Conservation (phyloP, 2,113 vertebrate species). For the Chionodraco myersi region DNA sequence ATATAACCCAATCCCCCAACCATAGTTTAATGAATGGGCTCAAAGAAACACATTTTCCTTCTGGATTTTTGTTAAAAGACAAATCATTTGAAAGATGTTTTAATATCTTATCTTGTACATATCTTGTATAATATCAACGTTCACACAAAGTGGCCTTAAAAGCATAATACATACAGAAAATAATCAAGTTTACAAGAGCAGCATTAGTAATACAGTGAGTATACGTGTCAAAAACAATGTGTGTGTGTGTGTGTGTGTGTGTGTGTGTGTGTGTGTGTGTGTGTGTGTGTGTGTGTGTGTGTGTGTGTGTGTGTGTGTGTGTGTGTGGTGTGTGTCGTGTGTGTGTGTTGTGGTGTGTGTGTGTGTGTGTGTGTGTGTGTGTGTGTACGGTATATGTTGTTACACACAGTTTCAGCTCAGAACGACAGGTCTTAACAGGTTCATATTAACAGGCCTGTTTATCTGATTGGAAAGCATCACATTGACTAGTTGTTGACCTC, state of each 20-base stretch:
- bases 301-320: background rate
- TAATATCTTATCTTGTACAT: background rate
- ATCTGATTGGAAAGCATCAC: background rate
- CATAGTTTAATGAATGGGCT: background rate
- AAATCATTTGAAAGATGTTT: background rate
- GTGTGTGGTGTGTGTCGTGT: no score
- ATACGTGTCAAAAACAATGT: background rate
- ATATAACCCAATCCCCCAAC: background rate
- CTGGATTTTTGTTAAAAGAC: background rate
- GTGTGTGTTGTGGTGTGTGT: no score
- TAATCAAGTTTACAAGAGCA: constrained; percentile 21
- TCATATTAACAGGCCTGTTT: constrained; percentile 9
- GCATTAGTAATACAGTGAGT: constrained; percentile 24
- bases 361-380: background rate
- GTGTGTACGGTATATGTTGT: background rate
- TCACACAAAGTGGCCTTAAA: constrained; percentile 26
- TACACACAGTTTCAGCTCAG: background rate
- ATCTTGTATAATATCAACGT: background rate
- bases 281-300: background rate
- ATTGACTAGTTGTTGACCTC: constrained; percentile 3
- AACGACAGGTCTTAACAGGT: background rate
- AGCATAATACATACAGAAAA: constrained; percentile 16
- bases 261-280: background rate
- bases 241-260: background rate
- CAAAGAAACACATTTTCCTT: background rate